A percentile compares a stretch with the other conserved stretches of the same genome.
phyloP scores from a whole-genome alignment of 2,797 vertebrate species.

The Uromys caudimaculatus region DNA sequence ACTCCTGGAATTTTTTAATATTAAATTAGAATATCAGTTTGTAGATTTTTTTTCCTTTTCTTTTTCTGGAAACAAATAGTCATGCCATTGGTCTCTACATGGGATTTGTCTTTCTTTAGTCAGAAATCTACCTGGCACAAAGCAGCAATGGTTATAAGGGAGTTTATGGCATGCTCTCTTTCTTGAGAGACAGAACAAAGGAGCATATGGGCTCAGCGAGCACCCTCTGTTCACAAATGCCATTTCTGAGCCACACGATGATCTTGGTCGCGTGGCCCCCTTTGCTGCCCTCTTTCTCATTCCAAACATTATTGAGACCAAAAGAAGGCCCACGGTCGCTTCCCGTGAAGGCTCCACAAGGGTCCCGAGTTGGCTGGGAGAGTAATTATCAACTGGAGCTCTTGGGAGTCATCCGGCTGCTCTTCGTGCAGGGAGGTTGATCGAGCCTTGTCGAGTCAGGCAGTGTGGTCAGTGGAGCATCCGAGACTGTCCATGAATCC shows the following conservation, averaged over 20 bases:
- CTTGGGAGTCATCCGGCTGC: background rate
- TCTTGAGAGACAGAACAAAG: background rate
- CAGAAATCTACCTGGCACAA: constrained; percentile 60
- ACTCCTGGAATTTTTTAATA: background rate
- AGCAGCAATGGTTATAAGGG: constrained; percentile 15
- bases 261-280: constrained; percentile 65
- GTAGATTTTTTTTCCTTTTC: background rate
- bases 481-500: background rate
- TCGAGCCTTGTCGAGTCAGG: constrained; percentile 50
- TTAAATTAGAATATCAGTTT: background rate
- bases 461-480: background rate
- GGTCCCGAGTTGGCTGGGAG: constrained; percentile 68
- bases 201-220: constrained; percentile 13
- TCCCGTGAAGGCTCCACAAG: constrained; percentile 65
- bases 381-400: constrained; percentile 62
- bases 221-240: constrained; percentile 45
- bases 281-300: constrained; percentile 57
- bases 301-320: constrained; percentile 69
- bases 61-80: background rate
- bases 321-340: constrained; percentile 69
- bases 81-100: constrained; percentile 35
- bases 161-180: constrained; percentile 39
- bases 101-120: constrained; percentile 55
- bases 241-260: constrained; percentile 50
- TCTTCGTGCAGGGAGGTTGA: constrained; percentile 44